Evolutionary conservation across 37 sponge, comb jelly and placozoan species (phyloP), one percentile per base, ranked within the genome.

Genomic region (Chondrosia reniformis): DNA sequence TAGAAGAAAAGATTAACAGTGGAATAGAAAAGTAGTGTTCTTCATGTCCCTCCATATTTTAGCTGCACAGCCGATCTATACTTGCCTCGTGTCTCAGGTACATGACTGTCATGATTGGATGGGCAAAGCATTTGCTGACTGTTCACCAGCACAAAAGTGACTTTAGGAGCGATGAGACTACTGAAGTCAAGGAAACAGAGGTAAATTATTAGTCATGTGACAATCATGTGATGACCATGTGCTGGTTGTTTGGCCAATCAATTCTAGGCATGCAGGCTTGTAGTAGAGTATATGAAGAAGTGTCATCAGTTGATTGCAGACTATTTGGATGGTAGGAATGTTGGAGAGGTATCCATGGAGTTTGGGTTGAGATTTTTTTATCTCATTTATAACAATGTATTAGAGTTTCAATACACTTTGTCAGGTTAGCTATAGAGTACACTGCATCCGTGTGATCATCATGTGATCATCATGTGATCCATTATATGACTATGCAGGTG

Each of bases 261-360:
- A 41, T 22, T 31, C 17, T 71, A 92, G 91, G 90, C 91, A 4
- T 96, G 97, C 63, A 63, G 19, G 28, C 34, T 74, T 6, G 84
- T 76, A 0, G 84, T 84, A 25, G 43, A 61, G 25, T 92, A 87
- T 80, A 44, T 93, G 0, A 8, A 46, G 25, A 37, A 63, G 27
- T 89, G 86, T 38, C 37, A 67, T 31, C n/a, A 54, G 33, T 75
- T 77, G 34, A 34, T 96, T 32, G 42, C 71, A 17, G 49, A 65
- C 22, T 87, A 86, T 21, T 40, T 96, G 66, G 97, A 96, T 81
- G 97, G 97, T 9, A 93, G 87, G 75, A 96, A 96, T 57, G 52
- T 75, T 43, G 82, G 82, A 30, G 78, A 69, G 0, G 85, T 86
- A 17, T 46, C 93, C 59, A 78, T 76, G 30, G 97, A 96, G 85